Conservation (phyloP, 2,797 vertebrate species). For the Dendrocincla tyrannina region DNA sequence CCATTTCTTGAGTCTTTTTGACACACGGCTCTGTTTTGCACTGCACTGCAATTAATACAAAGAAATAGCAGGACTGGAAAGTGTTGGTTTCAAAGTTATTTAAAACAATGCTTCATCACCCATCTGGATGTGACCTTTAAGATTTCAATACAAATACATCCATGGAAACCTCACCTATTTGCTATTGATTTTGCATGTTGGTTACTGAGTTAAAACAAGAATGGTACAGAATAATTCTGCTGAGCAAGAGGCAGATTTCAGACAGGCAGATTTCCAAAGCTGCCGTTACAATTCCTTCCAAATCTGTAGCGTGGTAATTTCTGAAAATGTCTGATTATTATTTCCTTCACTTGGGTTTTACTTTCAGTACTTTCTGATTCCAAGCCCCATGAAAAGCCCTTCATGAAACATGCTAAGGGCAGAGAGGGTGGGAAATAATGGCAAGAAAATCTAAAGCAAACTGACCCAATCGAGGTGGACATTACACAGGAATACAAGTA, state of each 20-base stretch:
- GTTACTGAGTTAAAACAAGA: background rate
- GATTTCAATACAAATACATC: background rate
- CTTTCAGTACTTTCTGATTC: background rate
- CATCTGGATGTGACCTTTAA: conserved; percentile 1
- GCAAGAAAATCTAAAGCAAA: background rate
- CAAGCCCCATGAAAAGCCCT: background rate
- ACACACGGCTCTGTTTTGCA: background rate
- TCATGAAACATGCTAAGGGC: background rate
- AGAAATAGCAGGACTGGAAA: background rate
- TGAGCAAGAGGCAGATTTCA: background rate
- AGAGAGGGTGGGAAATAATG: background rate
- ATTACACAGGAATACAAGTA: background rate
- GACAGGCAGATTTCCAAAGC: background rate
- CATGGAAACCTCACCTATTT: background rate
- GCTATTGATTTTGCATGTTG: background rate
- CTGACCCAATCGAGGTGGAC: background rate
- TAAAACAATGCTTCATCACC: background rate
- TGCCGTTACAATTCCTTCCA: background rate
- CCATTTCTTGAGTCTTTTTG: background rate
- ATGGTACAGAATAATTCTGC: background rate
- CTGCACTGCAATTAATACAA: background rate
- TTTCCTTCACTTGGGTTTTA: background rate
- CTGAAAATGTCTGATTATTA: background rate
- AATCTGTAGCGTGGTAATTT: background rate
- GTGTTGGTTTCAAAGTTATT: background rate